phyloP scores from a whole-genome alignment of 2,113 vertebrate genomes.

The Nothobranchius kuhntae region DNA sequence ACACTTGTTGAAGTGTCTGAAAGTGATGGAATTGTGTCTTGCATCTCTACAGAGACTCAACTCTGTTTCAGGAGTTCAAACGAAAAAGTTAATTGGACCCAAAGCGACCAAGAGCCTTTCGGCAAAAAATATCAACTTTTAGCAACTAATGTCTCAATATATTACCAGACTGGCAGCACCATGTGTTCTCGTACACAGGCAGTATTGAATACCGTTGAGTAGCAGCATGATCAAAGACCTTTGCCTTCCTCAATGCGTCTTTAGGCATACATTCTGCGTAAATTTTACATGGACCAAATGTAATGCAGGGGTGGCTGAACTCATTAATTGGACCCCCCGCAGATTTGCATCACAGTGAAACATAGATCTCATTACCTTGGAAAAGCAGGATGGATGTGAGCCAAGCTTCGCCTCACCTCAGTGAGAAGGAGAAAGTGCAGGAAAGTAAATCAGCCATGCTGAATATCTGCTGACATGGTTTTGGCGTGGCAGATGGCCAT shows the following conservation, averaged over 20 bases:
- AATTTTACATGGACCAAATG: slow-evolving; percentile 47
- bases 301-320: slow-evolving; percentile 35
- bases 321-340: slow-evolving; percentile 61
- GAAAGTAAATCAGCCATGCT: slow-evolving; percentile 18
- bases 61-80: slow-evolving; percentile 13
- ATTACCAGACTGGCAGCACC: slow-evolving; percentile 25
- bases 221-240: slow-evolving; percentile 50
- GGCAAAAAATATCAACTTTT: slow-evolving; percentile 40
- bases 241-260: slow-evolving; percentile 44
- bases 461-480: slow-evolving; percentile 39
- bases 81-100: slow-evolving; percentile 44
- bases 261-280: slow-evolving; percentile 32
- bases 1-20: not conserved
- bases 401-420: slow-evolving; percentile 37
- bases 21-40: not conserved
- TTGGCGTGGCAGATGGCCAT: slow-evolving; percentile 48
- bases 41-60: slow-evolving; percentile 1
- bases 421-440: slow-evolving; percentile 29
- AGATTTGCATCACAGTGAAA: slow-evolving; percentile 47
- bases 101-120: slow-evolving; percentile 41
- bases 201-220: slow-evolving; percentile 29
- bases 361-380: slow-evolving; percentile 61
- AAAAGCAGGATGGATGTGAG: slow-evolving; percentile 51
- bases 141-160: slow-evolving; percentile 56
- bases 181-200: slow-evolving; percentile 18